phyloP scores from a whole-genome alignment of 2,888 invertebrate species.

The Meteorus cinctellus region DNA sequence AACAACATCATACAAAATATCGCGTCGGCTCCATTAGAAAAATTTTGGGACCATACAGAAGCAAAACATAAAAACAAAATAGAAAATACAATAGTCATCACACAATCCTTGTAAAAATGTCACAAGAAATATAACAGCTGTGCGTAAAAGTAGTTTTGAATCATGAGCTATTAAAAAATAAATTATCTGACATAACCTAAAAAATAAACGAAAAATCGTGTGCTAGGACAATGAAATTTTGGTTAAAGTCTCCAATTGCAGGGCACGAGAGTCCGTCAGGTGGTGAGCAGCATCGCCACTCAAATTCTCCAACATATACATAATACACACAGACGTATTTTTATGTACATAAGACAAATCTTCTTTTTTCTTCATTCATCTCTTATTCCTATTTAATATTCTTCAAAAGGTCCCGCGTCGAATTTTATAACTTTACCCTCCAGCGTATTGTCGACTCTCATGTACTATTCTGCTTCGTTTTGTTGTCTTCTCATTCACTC shows the following conservation, averaged over 20 bases:
- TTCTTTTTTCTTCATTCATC: conserved; percentile 14
- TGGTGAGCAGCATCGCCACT: conserved; percentile 60
- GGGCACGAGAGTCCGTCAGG: conserved; percentile 64
- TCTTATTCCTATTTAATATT: not conserved
- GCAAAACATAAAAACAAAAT: too few species aligned
- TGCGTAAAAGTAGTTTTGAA: not conserved
- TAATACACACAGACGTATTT: not conserved
- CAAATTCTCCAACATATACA: not conserved
- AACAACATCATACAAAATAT: too few species aligned
- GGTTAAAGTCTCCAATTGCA: conserved; percentile 21
- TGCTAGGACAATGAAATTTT: not conserved
- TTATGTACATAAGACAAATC: not conserved
- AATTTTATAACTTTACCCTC: not conserved
- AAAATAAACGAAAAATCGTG: not conserved
- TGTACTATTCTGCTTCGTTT: conserved; percentile 37
- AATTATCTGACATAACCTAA: not conserved
- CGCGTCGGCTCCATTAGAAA: too few species aligned
- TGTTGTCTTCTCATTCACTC: conserved; percentile 39
- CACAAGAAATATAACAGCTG: too few species aligned
- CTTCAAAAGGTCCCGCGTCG: not conserved
- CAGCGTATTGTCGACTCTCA: not conserved
- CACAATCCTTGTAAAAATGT: too few species aligned
- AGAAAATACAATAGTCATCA: too few species aligned
- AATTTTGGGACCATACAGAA: too few species aligned
- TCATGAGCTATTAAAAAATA: not conserved